Evolutionary conservation across 2,888 invertebrate species (phyloP), one percentile per base, ranked within the genome.

Genomic region (Ornithoptera alexandrae): DNA sequence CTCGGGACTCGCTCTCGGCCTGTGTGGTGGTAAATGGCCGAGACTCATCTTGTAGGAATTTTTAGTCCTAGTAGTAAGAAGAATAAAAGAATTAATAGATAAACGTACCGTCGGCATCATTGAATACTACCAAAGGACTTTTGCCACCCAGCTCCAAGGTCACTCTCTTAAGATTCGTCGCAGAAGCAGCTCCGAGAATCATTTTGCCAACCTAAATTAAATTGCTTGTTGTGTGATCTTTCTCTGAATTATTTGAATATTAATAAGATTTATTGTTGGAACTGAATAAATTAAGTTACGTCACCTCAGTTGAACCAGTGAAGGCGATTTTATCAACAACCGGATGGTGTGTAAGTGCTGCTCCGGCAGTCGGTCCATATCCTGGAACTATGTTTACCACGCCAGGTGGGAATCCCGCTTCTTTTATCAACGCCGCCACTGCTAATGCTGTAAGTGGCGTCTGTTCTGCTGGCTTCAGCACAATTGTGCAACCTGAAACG

Each of bases 391-490:
- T 94, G 84, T 98, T 98, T 1, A 99, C 88, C 0, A 98, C 98
- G 39, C 98, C 98, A 42, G 96, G 94, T 0, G 98, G 98, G 79
- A 98, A 97, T 0, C 98, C 98, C 69, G 97, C 98, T 89, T 98
- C 97, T 80, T 96, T 97, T 61, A 94, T 91, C 65, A 99, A 92
- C 72, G 97, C 95, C 1, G 97, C 98, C 0, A 98, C 90, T 78
- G 98, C 97, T 12, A 98, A 90, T 0, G 98, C 98, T 0, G 98
- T 97, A 18, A 99, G 91, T 0, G 98, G 97, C 0, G 98, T 99
- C 87, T 98, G 98, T 84, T 99, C 98, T 0, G 99, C 98, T 5
- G 98, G 97, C 85, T 99, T 99, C 75, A 98, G 90, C 7, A 98
- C 94, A 62, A 98, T 93, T 0, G 97, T 97, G 83, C 98, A 95